These are phyloP conservation scores for Darevskia mixta DNA, from an alignment of 2,797 vertebrate genomes.

Conservation along the genomic window DNA sequence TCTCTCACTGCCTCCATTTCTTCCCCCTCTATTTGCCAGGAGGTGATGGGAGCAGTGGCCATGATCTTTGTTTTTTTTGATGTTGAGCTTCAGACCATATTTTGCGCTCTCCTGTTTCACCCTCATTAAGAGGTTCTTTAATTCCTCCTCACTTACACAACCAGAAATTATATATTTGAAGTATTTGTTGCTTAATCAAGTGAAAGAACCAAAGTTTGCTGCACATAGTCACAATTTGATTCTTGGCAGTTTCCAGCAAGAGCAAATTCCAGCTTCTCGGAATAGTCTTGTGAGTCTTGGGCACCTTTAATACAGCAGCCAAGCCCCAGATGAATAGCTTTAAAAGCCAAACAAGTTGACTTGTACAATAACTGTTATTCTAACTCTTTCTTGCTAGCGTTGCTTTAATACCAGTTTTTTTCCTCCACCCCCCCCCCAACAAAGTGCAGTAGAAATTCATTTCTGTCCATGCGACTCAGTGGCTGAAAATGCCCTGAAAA, in stretches of 20 bases:
- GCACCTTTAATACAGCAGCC: constrained; percentile 51
- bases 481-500: constrained; percentile 66
- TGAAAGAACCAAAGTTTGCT: constrained; percentile 41
- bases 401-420: constrained; percentile 63
- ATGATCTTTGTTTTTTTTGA: too few species aligned
- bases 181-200: constrained; percentile 46
- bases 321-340: constrained; percentile 61
- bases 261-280: constrained; percentile 25
- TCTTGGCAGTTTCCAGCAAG: background rate
- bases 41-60: too few species aligned
- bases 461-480: constrained; percentile 53
- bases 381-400: constrained; percentile 19
- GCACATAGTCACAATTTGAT: constrained; percentile 38
- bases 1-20: too few species aligned
- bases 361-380: constrained; percentile 50
- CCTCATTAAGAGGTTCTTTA: constrained; percentile 26
- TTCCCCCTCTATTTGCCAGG: too few species aligned
- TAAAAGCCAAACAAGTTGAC: constrained; percentile 60
- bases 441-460: constrained; percentile 48
- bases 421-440: background rate
- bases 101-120: constrained; percentile 19
- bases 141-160: constrained; percentile 37
- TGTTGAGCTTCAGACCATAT: too few species aligned
- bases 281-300: constrained; percentile 53
- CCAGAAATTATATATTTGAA: constrained; percentile 65